phyloP scores from a whole-genome alignment of 2,888 invertebrate species.

The Hyles lineata region DNA sequence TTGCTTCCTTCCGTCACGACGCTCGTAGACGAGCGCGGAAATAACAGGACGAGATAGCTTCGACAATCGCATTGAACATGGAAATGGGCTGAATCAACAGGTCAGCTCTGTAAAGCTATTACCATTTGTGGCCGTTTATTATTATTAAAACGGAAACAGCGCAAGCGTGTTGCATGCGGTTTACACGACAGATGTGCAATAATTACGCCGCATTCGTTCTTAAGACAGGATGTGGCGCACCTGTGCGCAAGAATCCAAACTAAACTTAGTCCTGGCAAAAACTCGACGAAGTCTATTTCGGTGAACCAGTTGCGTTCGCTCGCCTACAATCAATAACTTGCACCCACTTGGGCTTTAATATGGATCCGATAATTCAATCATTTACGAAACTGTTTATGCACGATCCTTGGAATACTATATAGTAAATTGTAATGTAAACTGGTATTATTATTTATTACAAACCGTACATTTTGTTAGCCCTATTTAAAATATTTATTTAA shows the following conservation, averaged over 20 bases:
- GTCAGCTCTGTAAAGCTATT: conserved; percentile 57
- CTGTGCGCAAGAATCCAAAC: conserved; percentile 67
- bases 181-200: conserved; percentile 71
- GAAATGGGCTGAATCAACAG: conserved; percentile 80
- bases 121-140: conserved; percentile 36
- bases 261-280: conserved; percentile 67
- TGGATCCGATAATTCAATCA: background rate
- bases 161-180: conserved; percentile 26
- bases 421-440: too few relatives aligned
- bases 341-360: too few relatives aligned
- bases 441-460: too few relatives aligned
- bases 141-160: conserved; percentile 19
- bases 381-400: background rate
- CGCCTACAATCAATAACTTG: conserved; percentile 5
- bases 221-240: conserved; percentile 77
- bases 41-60: conserved; percentile 73
- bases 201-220: conserved; percentile 65
- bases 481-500: too few relatives aligned
- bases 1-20: conserved; percentile 78
- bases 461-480: too few relatives aligned
- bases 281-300: conserved; percentile 50
- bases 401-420: background rate
- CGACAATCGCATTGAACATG: conserved; percentile 70
- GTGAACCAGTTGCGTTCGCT: conserved; percentile 35
- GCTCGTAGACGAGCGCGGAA: conserved; percentile 68